Evolutionary conservation across 2,797 vertebrate genomes (phyloP).

Genomic region (Lepilemur septentrionalis): DNA sequence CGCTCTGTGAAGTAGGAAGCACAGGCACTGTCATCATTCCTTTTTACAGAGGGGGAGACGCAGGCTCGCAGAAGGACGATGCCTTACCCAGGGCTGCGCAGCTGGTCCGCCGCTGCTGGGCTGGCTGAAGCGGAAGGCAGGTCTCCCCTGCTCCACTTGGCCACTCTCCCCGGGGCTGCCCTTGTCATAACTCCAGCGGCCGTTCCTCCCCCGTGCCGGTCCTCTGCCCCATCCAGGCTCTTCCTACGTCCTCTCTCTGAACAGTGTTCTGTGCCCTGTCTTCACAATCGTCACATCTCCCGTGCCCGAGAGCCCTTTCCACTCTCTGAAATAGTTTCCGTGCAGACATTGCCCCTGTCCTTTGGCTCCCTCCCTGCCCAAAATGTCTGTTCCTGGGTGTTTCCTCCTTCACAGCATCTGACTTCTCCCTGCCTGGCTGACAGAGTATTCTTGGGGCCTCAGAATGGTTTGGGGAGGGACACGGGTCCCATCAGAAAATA

Average conservation of each 20-base stretch:
- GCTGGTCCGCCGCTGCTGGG: accelerated
- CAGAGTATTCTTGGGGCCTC: not conserved
- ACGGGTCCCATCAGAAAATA: not conserved
- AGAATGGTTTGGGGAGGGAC: not conserved
- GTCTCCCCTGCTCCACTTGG: accelerated
- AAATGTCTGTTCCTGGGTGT: too few relatives aligned
- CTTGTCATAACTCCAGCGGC: accelerated
- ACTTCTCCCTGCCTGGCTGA: too few relatives aligned
- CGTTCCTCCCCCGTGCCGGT: not conserved
- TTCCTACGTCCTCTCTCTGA: too few relatives aligned
- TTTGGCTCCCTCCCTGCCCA: not conserved
- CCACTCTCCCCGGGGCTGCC: not conserved
- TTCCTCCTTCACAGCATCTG: not conserved
- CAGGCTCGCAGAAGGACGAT: not conserved
- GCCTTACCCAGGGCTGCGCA: not conserved
- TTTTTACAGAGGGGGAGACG: not conserved
- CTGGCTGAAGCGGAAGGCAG: not conserved
- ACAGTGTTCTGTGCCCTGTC: not conserved
- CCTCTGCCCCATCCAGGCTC: not conserved
- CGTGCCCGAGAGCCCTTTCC: accelerated
- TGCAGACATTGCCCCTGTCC: too few relatives aligned
- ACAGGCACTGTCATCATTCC: not conserved
- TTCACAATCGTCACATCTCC: not conserved
- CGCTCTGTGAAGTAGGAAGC: not conserved
- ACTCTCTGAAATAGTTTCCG: not conserved